A percentile compares a stretch with the other conserved stretches of the same genome.
Conservation (phyloP, 2,888 invertebrate genomes). For the Heliconius sara region DNA sequence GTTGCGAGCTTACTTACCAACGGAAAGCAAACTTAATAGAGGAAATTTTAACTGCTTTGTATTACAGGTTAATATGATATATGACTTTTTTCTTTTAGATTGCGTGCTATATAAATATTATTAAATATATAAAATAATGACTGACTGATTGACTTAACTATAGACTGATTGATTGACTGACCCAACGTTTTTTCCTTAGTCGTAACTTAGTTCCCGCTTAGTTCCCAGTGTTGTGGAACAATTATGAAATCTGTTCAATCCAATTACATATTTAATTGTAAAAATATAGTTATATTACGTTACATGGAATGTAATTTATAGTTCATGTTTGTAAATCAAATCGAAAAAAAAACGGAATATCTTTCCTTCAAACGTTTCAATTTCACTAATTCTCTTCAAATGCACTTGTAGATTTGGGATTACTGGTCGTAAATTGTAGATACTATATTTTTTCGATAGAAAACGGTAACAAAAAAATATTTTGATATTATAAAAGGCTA, state of each 20-base stretch:
- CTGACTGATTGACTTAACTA: neutral
- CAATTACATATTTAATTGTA: no score
- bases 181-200: neutral
- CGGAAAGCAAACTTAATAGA: constrained; percentile 12
- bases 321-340: no score
- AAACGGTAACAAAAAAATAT: no score
- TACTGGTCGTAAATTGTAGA: no score
- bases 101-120: neutral
- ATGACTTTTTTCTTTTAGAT: neutral
- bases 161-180: neutral
- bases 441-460: no score
- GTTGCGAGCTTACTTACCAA: neutral
- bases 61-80: neutral
- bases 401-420: neutral
- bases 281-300: no score
- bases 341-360: no score
- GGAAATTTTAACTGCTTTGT: neutral
- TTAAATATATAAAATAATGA: neutral
- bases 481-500: no score
- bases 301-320: no score
- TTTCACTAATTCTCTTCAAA: neutral
- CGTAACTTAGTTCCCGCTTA: neutral
- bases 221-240: no score
- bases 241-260: no score
- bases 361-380: neutral